These are phyloP conservation scores for Caloenas nicobarica DNA, from an alignment of 2,113 vertebrate genomes.

Conservation along the genomic window DNA sequence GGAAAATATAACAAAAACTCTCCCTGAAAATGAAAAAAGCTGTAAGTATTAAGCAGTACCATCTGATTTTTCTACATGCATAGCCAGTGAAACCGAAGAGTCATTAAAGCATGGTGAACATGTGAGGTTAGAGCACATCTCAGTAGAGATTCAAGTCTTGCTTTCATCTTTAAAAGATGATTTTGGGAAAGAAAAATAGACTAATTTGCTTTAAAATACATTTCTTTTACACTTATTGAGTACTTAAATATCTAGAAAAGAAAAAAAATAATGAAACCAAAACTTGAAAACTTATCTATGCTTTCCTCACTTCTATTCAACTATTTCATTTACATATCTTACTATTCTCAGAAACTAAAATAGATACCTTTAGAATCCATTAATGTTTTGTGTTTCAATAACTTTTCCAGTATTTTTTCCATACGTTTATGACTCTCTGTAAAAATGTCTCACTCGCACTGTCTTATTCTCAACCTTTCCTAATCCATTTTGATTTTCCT, in stretches of 20 bases:
- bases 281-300: background rate
- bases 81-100: slow-evolving; percentile 43
- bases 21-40: background rate
- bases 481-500: background rate
- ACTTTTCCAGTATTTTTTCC: background rate
- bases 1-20: background rate
- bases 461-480: background rate
- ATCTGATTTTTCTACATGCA: background rate
- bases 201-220: background rate
- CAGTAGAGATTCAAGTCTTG: background rate
- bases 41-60: background rate
- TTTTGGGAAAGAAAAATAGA: background rate
- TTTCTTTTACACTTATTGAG: background rate
- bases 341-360: background rate
- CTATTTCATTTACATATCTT: background rate
- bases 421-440: background rate
- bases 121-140: background rate
- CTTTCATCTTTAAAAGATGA: background rate
- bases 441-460: background rate
- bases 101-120: slow-evolving; percentile 21
- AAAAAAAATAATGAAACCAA: background rate
- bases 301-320: background rate
- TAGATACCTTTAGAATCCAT: background rate
- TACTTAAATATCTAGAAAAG: background rate
- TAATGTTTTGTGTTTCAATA: background rate